A percentile compares a stretch with the other conserved stretches of the same genome.
phyloP scores from a whole-genome alignment of 2,888 invertebrate genomes.

The Eupithecia abbreviata region DNA sequence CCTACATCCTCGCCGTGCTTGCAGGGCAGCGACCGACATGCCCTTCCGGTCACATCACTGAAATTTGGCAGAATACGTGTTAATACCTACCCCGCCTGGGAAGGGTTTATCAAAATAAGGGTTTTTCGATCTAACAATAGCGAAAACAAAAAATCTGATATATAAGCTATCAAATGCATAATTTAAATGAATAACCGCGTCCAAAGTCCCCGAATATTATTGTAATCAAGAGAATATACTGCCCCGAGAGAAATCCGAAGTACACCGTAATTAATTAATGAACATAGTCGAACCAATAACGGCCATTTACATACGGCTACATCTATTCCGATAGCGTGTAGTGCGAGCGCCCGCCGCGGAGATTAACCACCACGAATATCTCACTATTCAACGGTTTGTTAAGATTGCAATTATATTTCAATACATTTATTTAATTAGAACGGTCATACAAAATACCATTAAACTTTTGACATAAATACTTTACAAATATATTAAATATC shows the following conservation, averaged over 20 bases:
- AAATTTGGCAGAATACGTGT: no score
- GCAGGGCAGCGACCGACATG: no score
- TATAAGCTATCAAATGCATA: neutral
- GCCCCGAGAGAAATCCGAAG: slow-evolving; percentile 43
- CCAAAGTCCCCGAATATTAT: slow-evolving; percentile 36
- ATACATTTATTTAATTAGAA: no score
- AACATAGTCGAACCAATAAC: slow-evolving; percentile 47
- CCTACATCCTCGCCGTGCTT: no score
- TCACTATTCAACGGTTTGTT: neutral
- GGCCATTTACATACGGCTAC: slow-evolving; percentile 47
- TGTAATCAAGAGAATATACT: slow-evolving; percentile 42
- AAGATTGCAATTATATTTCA: neutral
- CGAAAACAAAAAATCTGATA: neutral
- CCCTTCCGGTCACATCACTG: no score
- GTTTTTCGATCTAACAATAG: neutral
- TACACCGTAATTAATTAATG: slow-evolving; percentile 46
- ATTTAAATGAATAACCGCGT: neutral
- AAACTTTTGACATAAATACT: no score
- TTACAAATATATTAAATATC: no score
- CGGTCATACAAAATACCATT: no score
- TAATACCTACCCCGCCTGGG: no score
- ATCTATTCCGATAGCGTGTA: slow-evolving; percentile 43
- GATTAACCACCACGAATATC: neutral
- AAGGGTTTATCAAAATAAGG: no score
- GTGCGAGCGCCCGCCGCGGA: neutral